phyloP scores from a whole-genome alignment of 2,888 invertebrate species.

The Drosophila neonasuta region DNA sequence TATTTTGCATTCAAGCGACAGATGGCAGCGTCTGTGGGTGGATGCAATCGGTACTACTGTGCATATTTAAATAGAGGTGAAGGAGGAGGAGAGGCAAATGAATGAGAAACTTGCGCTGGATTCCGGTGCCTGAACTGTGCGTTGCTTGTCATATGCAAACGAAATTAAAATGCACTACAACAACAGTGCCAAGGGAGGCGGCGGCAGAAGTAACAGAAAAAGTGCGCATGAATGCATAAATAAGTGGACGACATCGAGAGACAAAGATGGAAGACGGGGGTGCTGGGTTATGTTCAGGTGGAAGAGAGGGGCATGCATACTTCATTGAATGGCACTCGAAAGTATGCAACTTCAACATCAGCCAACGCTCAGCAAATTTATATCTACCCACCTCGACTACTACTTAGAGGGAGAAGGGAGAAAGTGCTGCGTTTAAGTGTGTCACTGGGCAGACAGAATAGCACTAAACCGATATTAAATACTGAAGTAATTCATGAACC shows the following conservation, averaged over 20 bases:
- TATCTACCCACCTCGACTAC: slow-evolving; percentile 21
- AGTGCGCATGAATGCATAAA: slow-evolving; percentile 75
- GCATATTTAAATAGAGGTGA: slow-evolving; percentile 67
- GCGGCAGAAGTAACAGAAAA: slow-evolving; percentile 50
- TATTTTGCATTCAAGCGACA: slow-evolving; percentile 38
- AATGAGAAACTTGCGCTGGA: slow-evolving; percentile 66
- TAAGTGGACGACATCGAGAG: slow-evolving; percentile 54
- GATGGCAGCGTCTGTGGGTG: slow-evolving; percentile 16
- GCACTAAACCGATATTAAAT: slow-evolving; percentile 34
- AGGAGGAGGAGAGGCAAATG: slow-evolving; percentile 56
- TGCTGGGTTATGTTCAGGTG: slow-evolving; percentile 18
- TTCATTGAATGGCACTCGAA: slow-evolving; percentile 76
- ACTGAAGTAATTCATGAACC: slow-evolving; percentile 15
- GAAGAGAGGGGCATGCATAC: slow-evolving; percentile 45
- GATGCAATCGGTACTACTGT: slow-evolving; percentile 25
- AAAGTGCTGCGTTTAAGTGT: slow-evolving; percentile 33
- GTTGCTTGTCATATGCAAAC: slow-evolving; percentile 75
- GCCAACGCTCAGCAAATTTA: slow-evolving; percentile 31
- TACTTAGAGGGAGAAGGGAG: slow-evolving; percentile 30
- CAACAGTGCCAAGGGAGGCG: slow-evolving; percentile 28
- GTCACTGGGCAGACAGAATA: slow-evolving; percentile 38
- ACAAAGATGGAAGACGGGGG: too few relatives aligned
- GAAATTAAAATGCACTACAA: slow-evolving; percentile 77
- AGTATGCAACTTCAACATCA: slow-evolving; percentile 56
- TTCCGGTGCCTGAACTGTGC: slow-evolving; percentile 57